Conservation (phyloP, 2,888 invertebrate genomes). For the Sepiola atlantica region DNA sequence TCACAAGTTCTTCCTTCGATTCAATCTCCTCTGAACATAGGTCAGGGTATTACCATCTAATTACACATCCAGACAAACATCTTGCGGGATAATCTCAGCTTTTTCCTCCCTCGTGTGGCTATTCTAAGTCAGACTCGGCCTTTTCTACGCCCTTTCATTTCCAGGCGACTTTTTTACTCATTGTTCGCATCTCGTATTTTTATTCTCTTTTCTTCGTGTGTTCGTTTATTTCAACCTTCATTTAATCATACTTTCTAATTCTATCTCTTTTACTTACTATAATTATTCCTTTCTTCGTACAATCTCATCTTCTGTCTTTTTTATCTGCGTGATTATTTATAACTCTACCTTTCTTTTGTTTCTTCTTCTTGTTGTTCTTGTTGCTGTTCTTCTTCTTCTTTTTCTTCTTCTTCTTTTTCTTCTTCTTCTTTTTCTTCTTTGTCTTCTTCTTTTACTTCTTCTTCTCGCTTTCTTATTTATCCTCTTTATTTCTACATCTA, state of each 20-base stretch:
- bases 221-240: not conserved
- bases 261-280: not conserved
- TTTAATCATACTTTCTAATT: not conserved
- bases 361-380: not conserved
- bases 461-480: not conserved
- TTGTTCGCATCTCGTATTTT: too few relatives aligned
- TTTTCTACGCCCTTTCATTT: not conserved
- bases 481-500: not conserved
- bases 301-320: not conserved
- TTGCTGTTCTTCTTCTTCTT: not conserved
- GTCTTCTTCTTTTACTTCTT: not conserved
- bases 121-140: not conserved
- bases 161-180: not conserved
- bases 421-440: not conserved
- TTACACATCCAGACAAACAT: not conserved
- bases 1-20: not conserved
- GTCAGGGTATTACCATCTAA: not conserved
- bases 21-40: not conserved
- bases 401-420: not conserved
- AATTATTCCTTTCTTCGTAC: not conserved
- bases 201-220: not conserved
- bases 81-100: not conserved
- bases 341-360: not conserved
- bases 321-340: not conserved
- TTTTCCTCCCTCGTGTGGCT: not conserved